Conservation (phyloP, 2,888 invertebrate species). For the Spialia ferax region DNA sequence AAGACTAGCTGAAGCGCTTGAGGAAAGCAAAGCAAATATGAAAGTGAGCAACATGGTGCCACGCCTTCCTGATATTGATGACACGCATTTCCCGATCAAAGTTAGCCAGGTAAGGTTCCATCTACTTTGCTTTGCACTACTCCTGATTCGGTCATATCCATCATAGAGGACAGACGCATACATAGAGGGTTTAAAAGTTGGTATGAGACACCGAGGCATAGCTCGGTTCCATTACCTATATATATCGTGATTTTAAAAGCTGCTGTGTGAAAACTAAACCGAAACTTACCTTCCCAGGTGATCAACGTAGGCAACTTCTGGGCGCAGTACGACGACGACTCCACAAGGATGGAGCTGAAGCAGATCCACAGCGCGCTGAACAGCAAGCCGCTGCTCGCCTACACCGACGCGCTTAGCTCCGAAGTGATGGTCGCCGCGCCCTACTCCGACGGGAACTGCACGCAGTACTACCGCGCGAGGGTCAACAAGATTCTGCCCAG, state of each 20-base stretch:
- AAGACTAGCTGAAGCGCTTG: constrained; percentile 70
- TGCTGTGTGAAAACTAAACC: not conserved
- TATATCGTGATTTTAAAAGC: not conserved
- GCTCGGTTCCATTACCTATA: too few relatives aligned
- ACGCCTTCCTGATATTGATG: constrained; percentile 87
- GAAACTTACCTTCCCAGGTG: constrained; percentile 65
- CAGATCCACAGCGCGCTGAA: constrained; percentile 52
- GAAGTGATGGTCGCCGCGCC: constrained; percentile 83
- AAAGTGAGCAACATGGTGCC: constrained; percentile 68
- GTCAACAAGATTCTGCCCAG: constrained; percentile 68
- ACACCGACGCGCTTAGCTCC: constrained; percentile 48
- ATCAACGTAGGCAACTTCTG: constrained; percentile 90
- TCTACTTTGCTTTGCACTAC: too few relatives aligned
- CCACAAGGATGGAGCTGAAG: constrained; percentile 61
- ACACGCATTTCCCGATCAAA: constrained; percentile 81
- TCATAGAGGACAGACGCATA: too few relatives aligned
- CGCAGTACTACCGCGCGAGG: constrained; percentile 82
- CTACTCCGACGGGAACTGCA: constrained; percentile 65
- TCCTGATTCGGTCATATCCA: too few relatives aligned
- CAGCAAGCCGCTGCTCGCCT: constrained; percentile 55
- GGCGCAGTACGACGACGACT: constrained; percentile 86
- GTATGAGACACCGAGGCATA: too few relatives aligned
- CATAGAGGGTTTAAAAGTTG: too few relatives aligned
- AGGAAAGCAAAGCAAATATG: constrained; percentile 49
- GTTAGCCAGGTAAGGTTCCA: constrained; percentile 31